Conservation (phyloP, 2,797 vertebrate species). For the Mionectes olivaceus region DNA sequence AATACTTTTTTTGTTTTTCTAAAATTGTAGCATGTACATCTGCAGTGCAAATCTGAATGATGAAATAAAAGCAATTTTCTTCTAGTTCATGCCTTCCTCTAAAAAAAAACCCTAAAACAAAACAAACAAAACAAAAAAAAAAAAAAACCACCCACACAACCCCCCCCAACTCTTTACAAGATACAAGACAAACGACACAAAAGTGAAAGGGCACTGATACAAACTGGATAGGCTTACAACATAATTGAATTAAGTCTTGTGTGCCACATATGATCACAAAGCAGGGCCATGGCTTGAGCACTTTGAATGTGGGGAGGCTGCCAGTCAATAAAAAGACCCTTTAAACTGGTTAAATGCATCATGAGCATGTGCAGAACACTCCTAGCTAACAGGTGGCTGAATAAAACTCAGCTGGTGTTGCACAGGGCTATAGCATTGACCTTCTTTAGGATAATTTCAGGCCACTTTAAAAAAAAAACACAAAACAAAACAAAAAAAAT, state of each 20-base stretch:
- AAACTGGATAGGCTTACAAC: constrained; percentile 86
- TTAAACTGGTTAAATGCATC: constrained; percentile 87
- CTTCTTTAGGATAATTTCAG: constrained; percentile 88
- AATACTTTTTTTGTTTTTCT: constrained; percentile 23
- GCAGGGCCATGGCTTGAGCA: constrained; percentile 74
- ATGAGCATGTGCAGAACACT: constrained; percentile 75
- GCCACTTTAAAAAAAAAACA: constrained; percentile 10
- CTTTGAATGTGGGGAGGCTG: constrained; percentile 79
- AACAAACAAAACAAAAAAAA: constrained; percentile 41
- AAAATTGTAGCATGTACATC: constrained; percentile 62
- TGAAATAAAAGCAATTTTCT: constrained; percentile 71
- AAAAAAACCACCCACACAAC: not conserved
- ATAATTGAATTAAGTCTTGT: constrained; percentile 85
- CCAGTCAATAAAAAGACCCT: constrained; percentile 81
- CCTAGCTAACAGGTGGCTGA: constrained; percentile 92
- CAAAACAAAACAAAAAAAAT: no score
- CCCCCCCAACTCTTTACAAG: constrained; percentile 72
- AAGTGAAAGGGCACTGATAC: constrained; percentile 85
- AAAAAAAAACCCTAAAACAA: constrained; percentile 2
- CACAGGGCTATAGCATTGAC: constrained; percentile 87
- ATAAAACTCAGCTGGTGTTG: constrained; percentile 93
- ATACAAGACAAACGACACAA: constrained; percentile 83
- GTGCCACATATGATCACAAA: constrained; percentile 83
- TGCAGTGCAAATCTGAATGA: constrained; percentile 72
- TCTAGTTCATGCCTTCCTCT: constrained; percentile 50